phyloP scores from a whole-genome alignment of 37 sponge, comb jelly and placozoan genomes.

The Diacarnus erythraeanus region DNA sequence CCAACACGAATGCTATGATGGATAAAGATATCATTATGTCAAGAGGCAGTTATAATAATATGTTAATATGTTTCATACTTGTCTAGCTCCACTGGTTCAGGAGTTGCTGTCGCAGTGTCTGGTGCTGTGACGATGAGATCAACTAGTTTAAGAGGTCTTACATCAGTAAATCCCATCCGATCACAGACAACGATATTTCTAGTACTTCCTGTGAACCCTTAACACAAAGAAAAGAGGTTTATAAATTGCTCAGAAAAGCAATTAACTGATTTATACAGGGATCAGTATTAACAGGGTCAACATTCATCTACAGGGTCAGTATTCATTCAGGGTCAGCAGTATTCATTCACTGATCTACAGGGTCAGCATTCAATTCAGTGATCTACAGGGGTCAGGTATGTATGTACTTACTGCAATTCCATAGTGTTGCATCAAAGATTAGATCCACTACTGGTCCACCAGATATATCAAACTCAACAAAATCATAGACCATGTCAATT shows the following conservation, averaged over 20 bases:
- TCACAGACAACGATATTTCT: too few species aligned
- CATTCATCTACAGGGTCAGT: too few species aligned
- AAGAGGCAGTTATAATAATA: too few species aligned
- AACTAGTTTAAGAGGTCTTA: constrained; percentile 17
- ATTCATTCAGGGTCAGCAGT: too few species aligned
- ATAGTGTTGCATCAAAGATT: constrained; percentile 4
- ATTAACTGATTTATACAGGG: neutral
- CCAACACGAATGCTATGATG: neutral
- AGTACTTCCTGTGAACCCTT: too few species aligned
- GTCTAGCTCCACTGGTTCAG: neutral
- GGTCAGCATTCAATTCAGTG: neutral
- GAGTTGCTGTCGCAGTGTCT: neutral
- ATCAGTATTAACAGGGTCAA: too few species aligned
- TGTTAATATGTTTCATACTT: neutral
- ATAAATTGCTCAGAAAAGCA: neutral
- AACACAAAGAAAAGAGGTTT: too few species aligned
- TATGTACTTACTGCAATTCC: constrained; percentile 44
- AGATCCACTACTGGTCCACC: neutral
- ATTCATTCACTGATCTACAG: too few species aligned
- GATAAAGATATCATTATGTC: neutral
- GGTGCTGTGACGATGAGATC: constrained; percentile 20
- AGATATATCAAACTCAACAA: neutral
- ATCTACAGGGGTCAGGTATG: too few species aligned
- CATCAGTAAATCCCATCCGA: neutral
- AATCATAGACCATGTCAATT: neutral